Base-by-base conservation (phyloP, 2,888 invertebrate genomes). In the Oscheius sp. region DNA sequence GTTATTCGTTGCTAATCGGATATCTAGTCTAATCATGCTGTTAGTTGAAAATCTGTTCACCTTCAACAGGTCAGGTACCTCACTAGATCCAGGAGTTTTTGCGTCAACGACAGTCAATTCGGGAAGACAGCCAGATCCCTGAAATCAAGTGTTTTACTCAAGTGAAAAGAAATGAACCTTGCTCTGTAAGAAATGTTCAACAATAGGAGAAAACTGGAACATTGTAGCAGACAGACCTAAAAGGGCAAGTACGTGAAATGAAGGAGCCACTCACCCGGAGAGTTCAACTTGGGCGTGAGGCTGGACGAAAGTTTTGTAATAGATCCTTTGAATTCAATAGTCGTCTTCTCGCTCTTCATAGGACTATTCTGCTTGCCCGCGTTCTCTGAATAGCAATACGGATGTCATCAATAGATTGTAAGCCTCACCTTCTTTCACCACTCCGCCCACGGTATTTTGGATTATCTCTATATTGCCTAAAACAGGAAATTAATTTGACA, bases 191-290 rank as follows among this genome's bases (percentile, higher is more conserved):
- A 88, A 88, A 58, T 88, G 87, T 68, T 87, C 87, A 13, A 87
- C 87, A 72, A 87, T 80, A 3, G 88, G 88, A 9, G 88, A 88
- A 72, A 88, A 88, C 59, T 87, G 86, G 69, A 88, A 88, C 78
- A 86, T 81, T 9, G 86, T 76, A 7, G 86, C 82, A 7, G 84
- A 83, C 18, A 87, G 73, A 13, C 84, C 84, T 75, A 63, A 66
- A 73, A 45, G 43, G 6, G 43, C 13, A 27, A 29, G 12, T 43
- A 46, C 35, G 69, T 41, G n/a, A 25, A 12, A 43, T 12, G 18
- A 61, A 18, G 21, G 49, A n/a, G 13, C 69, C 0, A 25, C 46
- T 2, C 13, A 64, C 72, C 72, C 13, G 72, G 72, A 18, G 72
- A 72, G 52, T 53, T 72, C 41, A 64, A 43, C 27, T 46, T 53